phyloP scores from a whole-genome alignment of 2,888 invertebrate genomes.

The Platerodrilus igneus region DNA sequence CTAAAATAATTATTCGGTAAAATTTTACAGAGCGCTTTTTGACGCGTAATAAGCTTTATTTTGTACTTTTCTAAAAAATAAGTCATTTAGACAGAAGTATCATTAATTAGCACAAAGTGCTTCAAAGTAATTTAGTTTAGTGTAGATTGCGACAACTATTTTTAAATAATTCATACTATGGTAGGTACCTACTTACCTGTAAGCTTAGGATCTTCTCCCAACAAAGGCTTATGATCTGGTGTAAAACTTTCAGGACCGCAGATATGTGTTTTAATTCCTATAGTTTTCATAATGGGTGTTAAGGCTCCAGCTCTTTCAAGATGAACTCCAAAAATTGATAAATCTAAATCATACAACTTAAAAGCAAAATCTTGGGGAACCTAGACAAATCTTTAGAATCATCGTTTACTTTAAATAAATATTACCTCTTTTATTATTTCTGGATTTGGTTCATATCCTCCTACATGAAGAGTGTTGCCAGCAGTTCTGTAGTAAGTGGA shows the following conservation, averaged over 20 bases:
- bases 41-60: too few species aligned
- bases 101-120: too few species aligned
- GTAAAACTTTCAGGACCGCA: slow-evolving; percentile 92
- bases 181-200: too few species aligned
- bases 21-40: too few species aligned
- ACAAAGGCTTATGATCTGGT: slow-evolving; percentile 82
- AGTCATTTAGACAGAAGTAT: too few species aligned
- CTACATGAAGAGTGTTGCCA: slow-evolving; percentile 77
- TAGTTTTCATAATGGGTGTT: slow-evolving; percentile 67
- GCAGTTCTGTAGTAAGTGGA: slow-evolving; percentile 79
- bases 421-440: slow-evolving; percentile 68
- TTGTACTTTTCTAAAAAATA: too few species aligned
- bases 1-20: too few species aligned
- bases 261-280: slow-evolving; percentile 80
- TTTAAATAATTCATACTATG: too few species aligned
- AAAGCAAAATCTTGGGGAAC: slow-evolving; percentile 76
- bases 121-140: too few species aligned
- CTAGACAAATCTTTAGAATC: slow-evolving; percentile 38
- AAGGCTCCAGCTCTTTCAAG: slow-evolving; percentile 67
- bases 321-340: slow-evolving; percentile 77
- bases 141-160: too few species aligned
- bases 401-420: not conserved
- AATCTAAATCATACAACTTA: slow-evolving; percentile 81
- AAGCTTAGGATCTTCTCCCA: slow-evolving; percentile 71
- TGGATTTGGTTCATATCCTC: slow-evolving; percentile 86